Conservation (phyloP, 2,797 vertebrate genomes). For the Fistularia commersonii region DNA sequence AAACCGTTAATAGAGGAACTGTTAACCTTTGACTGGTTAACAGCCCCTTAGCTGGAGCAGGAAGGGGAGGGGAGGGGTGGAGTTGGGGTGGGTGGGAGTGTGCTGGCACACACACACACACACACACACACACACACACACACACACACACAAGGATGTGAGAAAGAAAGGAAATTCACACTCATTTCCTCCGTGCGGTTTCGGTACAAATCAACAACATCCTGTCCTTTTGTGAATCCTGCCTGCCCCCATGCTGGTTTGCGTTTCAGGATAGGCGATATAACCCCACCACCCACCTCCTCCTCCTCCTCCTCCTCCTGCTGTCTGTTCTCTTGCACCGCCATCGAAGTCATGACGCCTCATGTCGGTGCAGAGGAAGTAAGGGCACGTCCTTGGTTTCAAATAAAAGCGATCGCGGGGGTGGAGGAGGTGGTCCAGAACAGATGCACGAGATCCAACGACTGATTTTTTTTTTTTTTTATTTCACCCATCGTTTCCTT, state of each 20-base stretch:
- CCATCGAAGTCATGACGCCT: conserved; percentile 47
- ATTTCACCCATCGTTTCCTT: no score
- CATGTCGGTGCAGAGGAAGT: conserved; percentile 63
- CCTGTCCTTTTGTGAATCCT: conserved; percentile 92
- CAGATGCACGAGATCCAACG: no score
- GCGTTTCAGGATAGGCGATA: conserved; percentile 64
- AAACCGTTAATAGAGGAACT: conserved; percentile 65
- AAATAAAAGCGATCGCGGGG: conserved; percentile 38
- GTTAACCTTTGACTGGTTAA: conserved; percentile 78
- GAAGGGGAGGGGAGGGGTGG: conserved; percentile 38
- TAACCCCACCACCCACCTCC: conserved; percentile 24
- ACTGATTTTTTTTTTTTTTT: no score
- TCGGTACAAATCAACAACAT: conserved; percentile 96
- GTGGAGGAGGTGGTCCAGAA: no score
- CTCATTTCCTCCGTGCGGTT: conserved; percentile 93
- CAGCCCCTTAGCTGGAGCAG: conserved; percentile 56
- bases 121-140: conserved; percentile 27
- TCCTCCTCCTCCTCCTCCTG: neutral
- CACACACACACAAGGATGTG: conserved; percentile 79
- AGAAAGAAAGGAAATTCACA: conserved; percentile 89
- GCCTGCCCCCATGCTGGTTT: conserved; percentile 80
- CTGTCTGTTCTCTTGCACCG: conserved; percentile 39
- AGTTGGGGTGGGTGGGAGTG: neutral
- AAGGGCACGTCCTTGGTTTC: conserved; percentile 59
- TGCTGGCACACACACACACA: conserved; percentile 1